Percentiles rank a stretch among this genome's conserved stretches.
Conservation (phyloP, 2,113 vertebrate species). For the Tetrao urogallus region DNA sequence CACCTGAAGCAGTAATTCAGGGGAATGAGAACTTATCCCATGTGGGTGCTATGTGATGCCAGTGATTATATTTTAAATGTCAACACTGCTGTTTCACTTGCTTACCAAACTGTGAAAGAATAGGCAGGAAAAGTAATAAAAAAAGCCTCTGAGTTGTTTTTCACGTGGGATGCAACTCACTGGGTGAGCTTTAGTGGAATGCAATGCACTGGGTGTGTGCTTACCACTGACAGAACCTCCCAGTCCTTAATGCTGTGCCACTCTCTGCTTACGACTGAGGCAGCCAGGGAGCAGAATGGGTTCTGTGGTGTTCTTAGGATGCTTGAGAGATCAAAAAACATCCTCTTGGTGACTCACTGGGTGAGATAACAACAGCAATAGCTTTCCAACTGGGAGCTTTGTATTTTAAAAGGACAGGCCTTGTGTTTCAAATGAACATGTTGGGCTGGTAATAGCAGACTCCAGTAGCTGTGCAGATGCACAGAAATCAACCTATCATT, state of each 20-base stretch:
- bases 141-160: background rate
- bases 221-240: background rate
- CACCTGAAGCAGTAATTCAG: conserved; percentile 14
- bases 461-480: conserved; percentile 61
- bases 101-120: background rate
- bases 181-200: background rate
- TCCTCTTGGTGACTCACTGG: background rate
- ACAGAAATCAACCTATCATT: conserved; percentile 60
- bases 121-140: background rate
- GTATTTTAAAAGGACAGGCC: background rate
- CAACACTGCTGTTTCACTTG: background rate
- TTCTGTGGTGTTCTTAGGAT: background rate
- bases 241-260: background rate
- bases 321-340: background rate
- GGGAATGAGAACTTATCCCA: background rate
- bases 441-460: conserved; percentile 53
- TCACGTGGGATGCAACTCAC: background rate
- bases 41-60: background rate
- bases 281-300: background rate
- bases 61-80: conserved; percentile 6
- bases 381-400: background rate
- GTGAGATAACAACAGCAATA: background rate
- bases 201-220: background rate
- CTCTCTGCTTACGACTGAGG: background rate
- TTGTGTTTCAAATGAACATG: background rate